phyloP scores from a whole-genome alignment of 1,140 invertebrate species.

The Plectrocnemia conspersa region DNA sequence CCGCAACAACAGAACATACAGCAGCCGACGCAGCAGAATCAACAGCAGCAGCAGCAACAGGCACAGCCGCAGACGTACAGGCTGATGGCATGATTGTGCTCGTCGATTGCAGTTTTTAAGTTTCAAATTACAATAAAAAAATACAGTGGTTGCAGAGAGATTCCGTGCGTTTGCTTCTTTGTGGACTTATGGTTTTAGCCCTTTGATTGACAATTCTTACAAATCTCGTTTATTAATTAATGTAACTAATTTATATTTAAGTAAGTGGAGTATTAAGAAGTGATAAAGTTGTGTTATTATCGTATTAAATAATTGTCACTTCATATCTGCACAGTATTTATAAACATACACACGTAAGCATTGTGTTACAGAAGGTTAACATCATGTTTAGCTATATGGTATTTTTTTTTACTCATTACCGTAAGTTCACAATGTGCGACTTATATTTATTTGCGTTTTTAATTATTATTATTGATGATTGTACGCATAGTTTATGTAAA shows the following conservation, averaged over 20 bases:
- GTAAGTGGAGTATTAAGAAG: slow-evolving; percentile 7
- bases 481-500: neutral
- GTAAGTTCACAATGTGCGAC: neutral
- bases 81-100: slow-evolving; percentile 34
- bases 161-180: slow-evolving; percentile 30
- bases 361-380: too few species aligned
- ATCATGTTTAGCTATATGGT: neutral
- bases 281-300: slow-evolving; percentile 32
- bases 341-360: too few species aligned
- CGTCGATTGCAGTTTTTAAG: slow-evolving; percentile 19
- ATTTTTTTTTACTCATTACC: neutral
- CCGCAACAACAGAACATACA: slow-evolving; percentile 36
- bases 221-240: slow-evolving; percentile 14
- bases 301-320: slow-evolving; percentile 21
- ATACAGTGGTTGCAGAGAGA: slow-evolving; percentile 11
- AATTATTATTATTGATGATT: neutral
- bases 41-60: slow-evolving; percentile 33
- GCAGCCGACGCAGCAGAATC: slow-evolving; percentile 11
- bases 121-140: slow-evolving; percentile 26
- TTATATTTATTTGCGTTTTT: neutral
- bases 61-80: slow-evolving; percentile 19
- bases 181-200: slow-evolving; percentile 27
- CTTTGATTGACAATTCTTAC: slow-evolving; percentile 14
- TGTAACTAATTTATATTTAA: neutral
- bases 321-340: too few species aligned